Percentiles rank a stretch among this genome's conserved stretches.
These are phyloP conservation scores for Eira barbara DNA, from an alignment of 2,113 vertebrate genomes.

Conservation along the genomic window DNA sequence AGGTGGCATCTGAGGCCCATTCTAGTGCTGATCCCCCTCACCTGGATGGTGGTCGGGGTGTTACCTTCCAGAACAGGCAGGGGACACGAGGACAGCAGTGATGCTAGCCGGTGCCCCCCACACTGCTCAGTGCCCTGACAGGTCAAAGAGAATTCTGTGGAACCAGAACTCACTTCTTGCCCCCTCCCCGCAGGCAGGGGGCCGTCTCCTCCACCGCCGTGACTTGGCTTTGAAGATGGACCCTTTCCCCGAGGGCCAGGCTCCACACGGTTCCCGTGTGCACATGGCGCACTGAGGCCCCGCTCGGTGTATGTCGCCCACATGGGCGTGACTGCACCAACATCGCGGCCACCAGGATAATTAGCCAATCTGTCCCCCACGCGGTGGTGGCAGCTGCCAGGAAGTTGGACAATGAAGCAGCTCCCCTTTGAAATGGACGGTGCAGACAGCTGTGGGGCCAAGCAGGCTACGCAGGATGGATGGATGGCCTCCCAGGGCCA, in stretches of 20 bases:
- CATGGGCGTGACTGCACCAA: rapidly evolving
- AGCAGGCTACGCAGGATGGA: rapidly evolving
- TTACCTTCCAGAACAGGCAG: neutral
- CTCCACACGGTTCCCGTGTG: rapidly evolving
- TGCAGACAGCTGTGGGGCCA: neutral
- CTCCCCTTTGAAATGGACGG: rapidly evolving
- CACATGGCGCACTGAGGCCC: neutral
- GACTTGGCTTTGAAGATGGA: neutral
- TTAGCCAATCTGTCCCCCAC: neutral
- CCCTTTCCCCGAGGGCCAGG: rapidly evolving
- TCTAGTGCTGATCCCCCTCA: rapidly evolving
- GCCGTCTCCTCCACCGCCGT: rapidly evolving
- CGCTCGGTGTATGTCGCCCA: rapidly evolving
- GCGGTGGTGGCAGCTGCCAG: neutral
- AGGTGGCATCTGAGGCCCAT: rapidly evolving
- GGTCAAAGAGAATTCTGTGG: rapidly evolving
- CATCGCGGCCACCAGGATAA: neutral
- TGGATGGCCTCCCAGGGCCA: neutral
- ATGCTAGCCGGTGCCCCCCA: rapidly evolving
- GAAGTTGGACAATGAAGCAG: neutral
- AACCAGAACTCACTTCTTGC: neutral
- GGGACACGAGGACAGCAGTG: rapidly evolving
- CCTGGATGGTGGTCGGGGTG: rapidly evolving
- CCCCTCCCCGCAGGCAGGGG: rapidly evolving
- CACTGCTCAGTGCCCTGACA: rapidly evolving